A percentile compares a stretch with the other conserved stretches of the same genome.
Evolutionary conservation across 2,797 vertebrate genomes (phyloP).

Genomic region (Vireo griseus): DNA sequence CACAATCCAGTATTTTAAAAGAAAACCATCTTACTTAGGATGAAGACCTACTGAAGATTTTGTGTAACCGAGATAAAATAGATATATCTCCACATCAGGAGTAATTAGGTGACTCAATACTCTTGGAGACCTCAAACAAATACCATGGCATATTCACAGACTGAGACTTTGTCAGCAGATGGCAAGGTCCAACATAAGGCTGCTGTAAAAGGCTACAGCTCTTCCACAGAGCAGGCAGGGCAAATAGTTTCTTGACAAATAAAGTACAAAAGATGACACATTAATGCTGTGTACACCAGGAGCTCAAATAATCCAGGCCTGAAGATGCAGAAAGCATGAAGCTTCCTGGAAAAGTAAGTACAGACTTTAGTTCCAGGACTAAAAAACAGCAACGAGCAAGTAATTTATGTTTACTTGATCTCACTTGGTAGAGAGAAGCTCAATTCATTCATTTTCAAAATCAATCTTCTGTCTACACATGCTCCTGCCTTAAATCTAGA

Average conservation of each 20-base stretch:
- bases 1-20: not conserved
- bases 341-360: not conserved
- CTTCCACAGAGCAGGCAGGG: not conserved
- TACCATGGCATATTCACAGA: not conserved
- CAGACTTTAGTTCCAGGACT: not conserved
- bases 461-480: not conserved
- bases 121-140: not conserved
- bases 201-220: not conserved
- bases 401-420: not conserved
- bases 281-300: not conserved
- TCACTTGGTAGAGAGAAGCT: not conserved
- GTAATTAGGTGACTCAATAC: not conserved
- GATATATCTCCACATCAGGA: not conserved
- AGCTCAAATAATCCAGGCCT: not conserved
- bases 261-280: not conserved
- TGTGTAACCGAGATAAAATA: not conserved
- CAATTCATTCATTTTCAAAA: not conserved
- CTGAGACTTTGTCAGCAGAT: not conserved
- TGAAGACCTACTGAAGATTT: not conserved
- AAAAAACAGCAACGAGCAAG: not conserved
- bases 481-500: not conserved
- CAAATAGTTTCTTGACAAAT: not conserved
- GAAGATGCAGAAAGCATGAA: not conserved
- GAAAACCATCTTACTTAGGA: not conserved
- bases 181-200: not conserved